These are phyloP conservation scores for Ellobium chinense DNA, from an alignment of 2,888 invertebrate genomes.

Conservation along the genomic window DNA sequence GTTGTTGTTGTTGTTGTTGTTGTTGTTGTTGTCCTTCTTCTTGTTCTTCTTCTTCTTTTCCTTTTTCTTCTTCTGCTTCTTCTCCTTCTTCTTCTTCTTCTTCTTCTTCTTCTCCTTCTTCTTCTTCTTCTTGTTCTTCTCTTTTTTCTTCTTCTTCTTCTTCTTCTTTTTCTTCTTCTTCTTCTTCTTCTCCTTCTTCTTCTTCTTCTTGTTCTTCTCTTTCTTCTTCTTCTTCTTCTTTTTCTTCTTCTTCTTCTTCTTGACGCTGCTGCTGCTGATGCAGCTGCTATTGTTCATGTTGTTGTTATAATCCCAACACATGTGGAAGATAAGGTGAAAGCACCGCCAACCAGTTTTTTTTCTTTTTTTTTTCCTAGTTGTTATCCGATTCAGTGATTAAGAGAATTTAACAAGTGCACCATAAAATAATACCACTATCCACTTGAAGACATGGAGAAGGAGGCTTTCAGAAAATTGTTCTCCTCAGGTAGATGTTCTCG, in stretches of 20 bases:
- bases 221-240: background rate
- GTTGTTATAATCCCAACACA: too few species aligned
- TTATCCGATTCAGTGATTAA: too few species aligned
- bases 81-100: background rate
- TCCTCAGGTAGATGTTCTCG: too few species aligned
- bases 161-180: background rate
- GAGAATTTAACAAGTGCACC: too few species aligned
- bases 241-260: background rate
- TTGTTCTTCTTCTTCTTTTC: background rate
- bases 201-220: background rate
- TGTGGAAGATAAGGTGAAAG: too few species aligned
- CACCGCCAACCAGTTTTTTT: too few species aligned
- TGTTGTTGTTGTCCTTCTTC: background rate
- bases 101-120: background rate
- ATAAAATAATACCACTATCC: too few species aligned
- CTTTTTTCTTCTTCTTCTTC: background rate
- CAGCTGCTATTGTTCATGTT: too few species aligned
- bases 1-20: background rate
- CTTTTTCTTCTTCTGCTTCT: background rate
- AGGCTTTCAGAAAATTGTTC: too few species aligned
- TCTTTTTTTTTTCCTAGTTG: too few species aligned
- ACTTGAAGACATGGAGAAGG: too few species aligned
- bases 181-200: background rate
- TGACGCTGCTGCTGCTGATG: too few species aligned
- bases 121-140: background rate